Percentiles rank a stretch among this genome's conserved stretches.
These are phyloP conservation scores for Epinotia ramella DNA, from an alignment of 2,888 invertebrate genomes.

Conservation along the genomic window DNA sequence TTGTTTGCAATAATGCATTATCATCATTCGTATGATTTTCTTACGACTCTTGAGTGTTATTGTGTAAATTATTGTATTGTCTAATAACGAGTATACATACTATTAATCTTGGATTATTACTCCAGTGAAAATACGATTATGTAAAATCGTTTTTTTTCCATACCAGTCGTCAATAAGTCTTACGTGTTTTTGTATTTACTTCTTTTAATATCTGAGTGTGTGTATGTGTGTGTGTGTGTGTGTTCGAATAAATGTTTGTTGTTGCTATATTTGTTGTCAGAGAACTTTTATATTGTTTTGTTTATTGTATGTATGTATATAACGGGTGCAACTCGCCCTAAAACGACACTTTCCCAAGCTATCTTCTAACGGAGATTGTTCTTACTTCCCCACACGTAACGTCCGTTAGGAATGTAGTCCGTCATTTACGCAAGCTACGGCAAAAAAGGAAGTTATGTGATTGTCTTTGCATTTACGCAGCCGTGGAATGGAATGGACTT, in stretches of 20 bases:
- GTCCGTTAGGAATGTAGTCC: constrained; percentile 19
- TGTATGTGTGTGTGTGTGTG: too few relatives aligned
- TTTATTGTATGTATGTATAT: too few relatives aligned
- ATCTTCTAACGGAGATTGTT: constrained; percentile 15
- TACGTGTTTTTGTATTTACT: too few relatives aligned
- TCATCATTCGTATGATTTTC: constrained; percentile 4
- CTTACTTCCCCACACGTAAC: constrained; percentile 10
- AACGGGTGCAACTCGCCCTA: neutral
- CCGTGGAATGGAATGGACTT: neutral
- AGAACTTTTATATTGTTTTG: too few relatives aligned
- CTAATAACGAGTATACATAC: too few relatives aligned
- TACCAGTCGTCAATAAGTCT: too few relatives aligned
- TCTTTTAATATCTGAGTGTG: too few relatives aligned
- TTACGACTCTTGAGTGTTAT: neutral
- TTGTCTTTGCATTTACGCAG: constrained; percentile 3
- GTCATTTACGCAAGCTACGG: neutral
- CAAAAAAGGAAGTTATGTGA: constrained; percentile 17
- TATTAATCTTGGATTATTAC: too few relatives aligned
- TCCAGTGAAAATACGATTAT: too few relatives aligned
- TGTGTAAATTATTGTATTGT: neutral
- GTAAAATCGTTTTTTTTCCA: too few relatives aligned
- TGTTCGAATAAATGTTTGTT: too few relatives aligned
- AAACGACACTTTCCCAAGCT: constrained; percentile 11
- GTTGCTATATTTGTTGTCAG: too few relatives aligned
- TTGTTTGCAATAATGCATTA: constrained; percentile 8